phyloP scores from a whole-genome alignment of 2,888 invertebrate genomes.

The Agonopterix subpropinquella region DNA sequence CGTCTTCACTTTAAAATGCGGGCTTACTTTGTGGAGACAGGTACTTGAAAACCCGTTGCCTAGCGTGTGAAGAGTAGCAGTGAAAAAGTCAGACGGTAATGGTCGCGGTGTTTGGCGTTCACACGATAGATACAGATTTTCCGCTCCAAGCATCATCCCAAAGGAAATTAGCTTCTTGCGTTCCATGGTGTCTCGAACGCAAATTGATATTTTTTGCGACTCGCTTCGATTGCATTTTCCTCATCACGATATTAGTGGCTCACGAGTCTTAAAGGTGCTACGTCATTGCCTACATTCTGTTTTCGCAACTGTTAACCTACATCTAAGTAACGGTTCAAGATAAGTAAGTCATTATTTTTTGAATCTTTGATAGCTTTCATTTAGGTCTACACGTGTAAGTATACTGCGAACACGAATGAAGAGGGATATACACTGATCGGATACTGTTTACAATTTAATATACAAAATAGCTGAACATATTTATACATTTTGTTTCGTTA shows the following conservation, averaged over 20 bases:
- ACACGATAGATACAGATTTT: constrained; percentile 38
- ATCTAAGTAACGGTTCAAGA: constrained; percentile 28
- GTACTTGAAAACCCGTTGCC: no score
- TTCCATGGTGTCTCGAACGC: constrained; percentile 43
- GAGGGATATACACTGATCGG: no score
- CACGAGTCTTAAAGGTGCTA: constrained; percentile 13
- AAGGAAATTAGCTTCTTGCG: constrained; percentile 63
- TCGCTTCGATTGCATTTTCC: constrained; percentile 43
- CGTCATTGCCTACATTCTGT: constrained; percentile 23
- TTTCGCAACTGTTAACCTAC: constrained; percentile 29
- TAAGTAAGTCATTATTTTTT: constrained; percentile 13
- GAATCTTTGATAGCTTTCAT: background rate
- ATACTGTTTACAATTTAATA: no score
- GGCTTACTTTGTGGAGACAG: no score
- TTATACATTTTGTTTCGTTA: no score
- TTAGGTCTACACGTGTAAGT: no score
- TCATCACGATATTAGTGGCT: constrained; percentile 13
- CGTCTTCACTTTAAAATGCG: no score
- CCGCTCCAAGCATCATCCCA: constrained; percentile 45
- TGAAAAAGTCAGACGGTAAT: constrained; percentile 15
- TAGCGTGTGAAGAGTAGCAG: no score
- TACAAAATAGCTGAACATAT: no score
- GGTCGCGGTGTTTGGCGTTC: constrained; percentile 26
- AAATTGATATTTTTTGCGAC: constrained; percentile 57
- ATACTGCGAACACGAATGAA: no score